These are phyloP conservation scores for Stichopus horrens DNA, from an alignment of 53 echinoderm and acorn worm species.

Conservation along the genomic window DNA sequence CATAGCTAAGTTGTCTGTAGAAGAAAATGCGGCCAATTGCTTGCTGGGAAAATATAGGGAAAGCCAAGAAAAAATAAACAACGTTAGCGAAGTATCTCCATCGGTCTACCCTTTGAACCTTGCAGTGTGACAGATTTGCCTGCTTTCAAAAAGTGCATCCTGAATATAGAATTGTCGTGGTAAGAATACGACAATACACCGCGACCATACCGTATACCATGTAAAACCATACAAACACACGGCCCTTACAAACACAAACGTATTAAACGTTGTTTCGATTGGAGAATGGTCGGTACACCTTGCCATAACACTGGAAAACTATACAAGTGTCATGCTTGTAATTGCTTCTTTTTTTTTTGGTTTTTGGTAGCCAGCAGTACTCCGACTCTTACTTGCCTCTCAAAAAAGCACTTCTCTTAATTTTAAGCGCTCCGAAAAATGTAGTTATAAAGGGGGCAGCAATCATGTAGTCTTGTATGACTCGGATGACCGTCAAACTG, in stretches of 20 bases:
- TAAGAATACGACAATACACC: background rate
- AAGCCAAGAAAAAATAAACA: background rate
- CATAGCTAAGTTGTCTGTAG: no score
- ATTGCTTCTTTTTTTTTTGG: no score
- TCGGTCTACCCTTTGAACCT: background rate
- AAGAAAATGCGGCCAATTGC: background rate
- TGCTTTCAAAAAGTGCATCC: background rate
- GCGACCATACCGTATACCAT: no score
- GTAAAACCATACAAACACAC: constrained; percentile 31
- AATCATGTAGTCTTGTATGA: no score
- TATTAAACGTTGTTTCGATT: constrained; percentile 26
- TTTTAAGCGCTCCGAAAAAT: no score
- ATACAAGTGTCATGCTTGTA: no score
- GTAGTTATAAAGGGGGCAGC: no score
- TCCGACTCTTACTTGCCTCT: no score
- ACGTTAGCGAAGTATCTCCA: background rate
- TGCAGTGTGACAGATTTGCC: background rate
- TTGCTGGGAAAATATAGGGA: background rate
- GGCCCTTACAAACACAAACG: constrained; percentile 17
- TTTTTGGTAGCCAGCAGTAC: no score
- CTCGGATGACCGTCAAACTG: no score
- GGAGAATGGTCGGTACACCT: background rate
- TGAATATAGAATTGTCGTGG: background rate
- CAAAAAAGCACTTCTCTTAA: no score
- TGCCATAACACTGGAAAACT: no score